Base-by-base conservation (phyloP, 2,888 invertebrate species). In the Aspidiotus destructor region DNA sequence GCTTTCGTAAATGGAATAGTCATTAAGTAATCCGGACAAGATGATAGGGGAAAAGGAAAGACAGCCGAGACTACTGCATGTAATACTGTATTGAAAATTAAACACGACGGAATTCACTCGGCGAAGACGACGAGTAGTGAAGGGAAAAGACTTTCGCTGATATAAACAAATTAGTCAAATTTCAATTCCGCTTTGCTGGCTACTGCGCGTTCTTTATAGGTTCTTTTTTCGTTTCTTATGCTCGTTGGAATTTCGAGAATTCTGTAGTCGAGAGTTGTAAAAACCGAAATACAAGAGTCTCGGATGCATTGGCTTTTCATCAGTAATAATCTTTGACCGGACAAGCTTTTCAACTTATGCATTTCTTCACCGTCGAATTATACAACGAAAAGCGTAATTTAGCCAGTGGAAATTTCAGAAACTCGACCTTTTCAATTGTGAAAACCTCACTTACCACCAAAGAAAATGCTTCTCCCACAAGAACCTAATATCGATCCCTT, bases 1-100 rank as follows among this genome's bases (percentile, higher is more conserved):
- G 67, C 67, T 67, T 67, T 67, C 58, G 67, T 67, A 67, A 67
- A 67, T 67, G 67, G 67, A 67, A 67, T 67, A 67, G 67, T 67
- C 67, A 67, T 67, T 67, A 67, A 67, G 67, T 67, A 67, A 67
- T 67, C 67, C 67, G 58, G 67, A 67, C 58, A 48, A 58, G 40
- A 58, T 8, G 58, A 40, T 28, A 28, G 58, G 28, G 58, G 67
- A 55, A 48, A 52, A 42, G 58, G 58, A 67, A 60, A 65, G 60
- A 60, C 58, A 60, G 67, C 67, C 58, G 57, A 65, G 60, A 57
- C 60, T 67, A 67, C 28, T 28, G 28, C 28, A 3, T 28, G 5
- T 28, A 28, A 28, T 28, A 28, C 28, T 28, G 28, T 28, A 28
- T 28, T 28, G 67, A 67, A 67, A 67, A 67, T 67, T 67, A 67